A percentile compares a stretch with the other conserved stretches of the same genome.
Conservation (phyloP, 2,888 invertebrate species). For the Lacanobia oleracea region DNA sequence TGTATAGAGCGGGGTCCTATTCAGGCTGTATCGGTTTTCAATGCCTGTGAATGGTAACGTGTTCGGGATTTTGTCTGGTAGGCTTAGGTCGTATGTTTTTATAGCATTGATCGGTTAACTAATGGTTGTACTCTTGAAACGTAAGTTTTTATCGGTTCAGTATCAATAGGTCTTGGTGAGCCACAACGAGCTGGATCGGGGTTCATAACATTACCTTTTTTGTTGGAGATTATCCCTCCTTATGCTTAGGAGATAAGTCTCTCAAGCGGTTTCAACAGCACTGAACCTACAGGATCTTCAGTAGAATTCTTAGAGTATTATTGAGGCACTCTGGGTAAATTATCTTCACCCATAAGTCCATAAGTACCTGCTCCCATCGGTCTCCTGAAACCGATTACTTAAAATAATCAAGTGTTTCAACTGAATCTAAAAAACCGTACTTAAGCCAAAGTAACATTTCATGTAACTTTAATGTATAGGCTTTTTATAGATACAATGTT, state of each 20-base stretch:
- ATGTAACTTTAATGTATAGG: background rate
- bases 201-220: constrained; percentile 5
- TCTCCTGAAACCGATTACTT: background rate
- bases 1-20: constrained; percentile 49
- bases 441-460: constrained; percentile 5
- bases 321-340: background rate
- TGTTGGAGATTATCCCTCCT: constrained; percentile 1
- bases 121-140: constrained; percentile 47
- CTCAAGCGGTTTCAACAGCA: too few species aligned
- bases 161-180: constrained; percentile 26
- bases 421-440: background rate
- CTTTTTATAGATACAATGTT: background rate
- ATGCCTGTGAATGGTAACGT: constrained; percentile 52
- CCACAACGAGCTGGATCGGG: constrained; percentile 6
- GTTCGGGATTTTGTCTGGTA: constrained; percentile 50
- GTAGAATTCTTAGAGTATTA: too few species aligned
- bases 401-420: background rate
- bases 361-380: background rate
- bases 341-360: background rate
- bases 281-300: background rate
- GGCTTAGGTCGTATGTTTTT: constrained; percentile 43
- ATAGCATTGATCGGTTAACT: constrained; percentile 39
- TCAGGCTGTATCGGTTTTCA: constrained; percentile 56
- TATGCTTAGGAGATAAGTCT: background rate
- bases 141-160: constrained; percentile 27